These are phyloP conservation scores for Gryllus bimaculatus DNA, from an alignment of 1,140 invertebrate genomes.

Conservation along the genomic window DNA sequence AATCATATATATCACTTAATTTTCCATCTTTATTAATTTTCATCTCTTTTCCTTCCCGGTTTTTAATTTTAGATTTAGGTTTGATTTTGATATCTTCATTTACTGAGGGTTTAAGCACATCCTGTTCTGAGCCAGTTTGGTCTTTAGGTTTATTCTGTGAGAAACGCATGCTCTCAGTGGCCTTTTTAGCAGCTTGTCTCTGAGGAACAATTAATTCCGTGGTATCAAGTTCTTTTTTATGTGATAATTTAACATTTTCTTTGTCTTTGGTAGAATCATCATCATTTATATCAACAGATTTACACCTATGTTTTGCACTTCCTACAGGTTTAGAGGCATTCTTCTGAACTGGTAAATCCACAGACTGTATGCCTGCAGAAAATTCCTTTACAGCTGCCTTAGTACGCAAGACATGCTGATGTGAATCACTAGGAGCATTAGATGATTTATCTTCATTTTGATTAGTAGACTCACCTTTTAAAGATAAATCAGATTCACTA, in stretches of 20 bases:
- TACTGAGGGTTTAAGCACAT: constrained; percentile 28
- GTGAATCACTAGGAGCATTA: constrained; percentile 35
- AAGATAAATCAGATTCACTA: constrained; percentile 46
- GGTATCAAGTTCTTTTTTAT: constrained; percentile 53
- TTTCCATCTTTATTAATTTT: constrained; percentile 20
- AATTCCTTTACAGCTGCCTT: constrained; percentile 79
- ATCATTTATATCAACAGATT: constrained; percentile 34
- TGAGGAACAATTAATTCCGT: constrained; percentile 83
- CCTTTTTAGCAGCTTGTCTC: constrained; percentile 81
- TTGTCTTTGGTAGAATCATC: constrained; percentile 36
- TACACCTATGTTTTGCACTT: constrained; percentile 30
- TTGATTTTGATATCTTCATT: constrained; percentile 25
- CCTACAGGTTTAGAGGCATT: constrained; percentile 28
- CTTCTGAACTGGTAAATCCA: constrained; percentile 36
- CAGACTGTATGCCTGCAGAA: constrained; percentile 31
- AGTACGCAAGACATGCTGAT: constrained; percentile 51
- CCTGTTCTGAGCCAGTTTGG: constrained; percentile 23
- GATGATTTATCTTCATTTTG: constrained; percentile 40
- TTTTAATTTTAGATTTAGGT: constrained; percentile 23
- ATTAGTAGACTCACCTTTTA: constrained; percentile 32
- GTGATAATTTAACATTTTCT: constrained; percentile 44
- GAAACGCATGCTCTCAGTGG: constrained; percentile 68
- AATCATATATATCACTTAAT: constrained; percentile 45
- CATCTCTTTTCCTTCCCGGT: constrained; percentile 20
- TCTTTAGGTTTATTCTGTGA: constrained; percentile 28